Evolutionary conservation across 1,140 invertebrate species (phyloP), one percentile per base, ranked within the genome.

Genomic region (Brevipalpus yothersi): DNA sequence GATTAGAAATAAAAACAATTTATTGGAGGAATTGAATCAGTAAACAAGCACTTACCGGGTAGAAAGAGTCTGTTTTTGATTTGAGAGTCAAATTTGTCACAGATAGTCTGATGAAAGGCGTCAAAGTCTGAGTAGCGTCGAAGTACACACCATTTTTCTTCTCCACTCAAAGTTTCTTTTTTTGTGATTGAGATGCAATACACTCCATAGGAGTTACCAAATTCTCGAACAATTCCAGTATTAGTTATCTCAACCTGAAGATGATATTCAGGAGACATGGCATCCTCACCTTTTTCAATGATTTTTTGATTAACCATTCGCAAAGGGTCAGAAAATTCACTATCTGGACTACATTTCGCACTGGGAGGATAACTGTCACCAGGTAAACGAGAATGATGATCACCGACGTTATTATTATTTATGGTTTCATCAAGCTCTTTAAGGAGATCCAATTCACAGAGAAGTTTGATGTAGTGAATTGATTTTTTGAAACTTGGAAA

Each of bases 71-170:
- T 58, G 63, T 57, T 45, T 72, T 57, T 47, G 64, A 60, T 40
- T 3, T 45, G 12, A 17, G 43, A 15, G 12, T 45, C n/a, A 8
- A 15, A 17, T 12, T 12, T 45, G 2, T 45, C n/a, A 45, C 43
- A 45, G 10, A 45, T 13, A 17, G n/a, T 17, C n/a, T 78, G 75
- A 67, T 88, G 80, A 9, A 93, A 73, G 68, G 88, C 84, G 68
- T 92, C 80, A 71, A 95, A 94, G 72, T 94, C 89, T 41, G 54
- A 90, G 67, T 93, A 95, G 58, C 77, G 65, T 58, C 78, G 61
- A 58, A 77, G 73, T n/a, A 77, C 72, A 66, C 75, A 73, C 72
- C 75, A 77, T n/a, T 81, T 80, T 69, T 82, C 75, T 64, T 78
- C 79, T 4, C 77, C 78, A 58, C 72, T 72, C 65, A 81, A 64